Evolutionary conservation across 1,140 invertebrate genomes (phyloP), one percentile per base, ranked within the genome.

Genomic region (Macrosteles quadrilineatus): DNA sequence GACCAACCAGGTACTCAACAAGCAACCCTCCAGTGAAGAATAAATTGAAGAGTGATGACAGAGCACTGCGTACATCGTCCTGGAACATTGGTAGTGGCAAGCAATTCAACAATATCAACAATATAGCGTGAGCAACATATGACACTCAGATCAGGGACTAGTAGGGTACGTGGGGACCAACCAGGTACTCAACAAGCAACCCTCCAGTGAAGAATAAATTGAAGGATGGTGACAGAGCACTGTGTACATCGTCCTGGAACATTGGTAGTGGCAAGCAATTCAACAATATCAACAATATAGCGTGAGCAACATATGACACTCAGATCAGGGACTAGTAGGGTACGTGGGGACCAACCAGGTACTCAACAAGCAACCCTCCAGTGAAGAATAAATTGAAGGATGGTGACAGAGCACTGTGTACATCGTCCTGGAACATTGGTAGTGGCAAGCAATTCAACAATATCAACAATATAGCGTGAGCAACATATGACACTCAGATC

Each of bases 121-220:
- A 90, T 0, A 87, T 31, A 0, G 87, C 74, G 0, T 88, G 88
- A 36, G 89, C 79, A 0, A 81, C 79, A 2, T 87, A 79, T 69
- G 88, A 89, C 0, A 85, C 78, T 69, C 90, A 85, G 70, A 89
- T 88, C 17, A 93, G 82, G 0, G 81, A 81, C 31, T 81, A 77
- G 80, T 95, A 94, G 0, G 83, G 82, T 0, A 91, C 83, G 75
- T 83, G 90, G 0, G 92, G 87, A 0, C 94, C 95, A 40, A 94
- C 83, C 0, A 83, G 77, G 77, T 94, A 97, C 0, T 90, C 83
- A 29, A 90, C 85, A 0, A 96, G 77, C 71, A 95, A 87, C 6
- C 95, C 95, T n/a, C 91, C 72, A 2, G 86, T 86, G 45, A 90
- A 86, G 76, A 91, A 92, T 12, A 94, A 80, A 77, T 96, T 92